Base-by-base conservation (phyloP, 2,797 vertebrate species). In the Liparis tanakae region DNA sequence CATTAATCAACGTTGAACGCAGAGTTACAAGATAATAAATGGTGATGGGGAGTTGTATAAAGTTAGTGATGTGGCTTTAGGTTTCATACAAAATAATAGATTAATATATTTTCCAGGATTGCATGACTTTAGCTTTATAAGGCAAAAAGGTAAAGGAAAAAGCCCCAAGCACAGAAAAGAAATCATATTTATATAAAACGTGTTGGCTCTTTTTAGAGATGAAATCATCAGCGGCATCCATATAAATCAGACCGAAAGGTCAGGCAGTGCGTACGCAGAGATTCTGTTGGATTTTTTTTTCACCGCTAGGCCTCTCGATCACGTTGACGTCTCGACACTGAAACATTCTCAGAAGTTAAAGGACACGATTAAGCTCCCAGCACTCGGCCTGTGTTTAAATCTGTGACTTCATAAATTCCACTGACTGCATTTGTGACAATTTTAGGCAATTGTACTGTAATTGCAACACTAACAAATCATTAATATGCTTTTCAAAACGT, bases 81-180 rank as follows among this genome's bases (percentile, higher is more conserved):
- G 72, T 87, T 88, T 88, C 67, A 84, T 83, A 62, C 61, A 78
- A 85, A 88, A 84, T 2, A 54, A 54, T 7, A 25, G 3, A n/a
- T 69, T 88, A 79, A 88, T 89, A 79, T 82, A 7, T 88, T 91
- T 87, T 85, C 84, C 84, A 89, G 83, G 67, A 58, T 69, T 63
- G 64, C 56, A 64, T 87, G 78, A 76, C 79, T 86, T 78, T 33
- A 78, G 74, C 75, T 85, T 86, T 78, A 80, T 69, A 70, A 72
- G 76, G 79, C 67, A 77, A 67, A 67, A 74, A 55, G 58, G 41
- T 33, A 6, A 53, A 74, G 67, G 51, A 65, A 43, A 84, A 39
- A 63, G 58, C 63, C 68, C 46, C 33, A 61, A 77, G 69, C 70
- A 73, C 63, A 80, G 41, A 65, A 74, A 72, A 65, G 36, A 70